These are phyloP conservation scores for Chaitophorus viminalis DNA, from an alignment of 2,888 invertebrate species.

Conservation along the genomic window DNA sequence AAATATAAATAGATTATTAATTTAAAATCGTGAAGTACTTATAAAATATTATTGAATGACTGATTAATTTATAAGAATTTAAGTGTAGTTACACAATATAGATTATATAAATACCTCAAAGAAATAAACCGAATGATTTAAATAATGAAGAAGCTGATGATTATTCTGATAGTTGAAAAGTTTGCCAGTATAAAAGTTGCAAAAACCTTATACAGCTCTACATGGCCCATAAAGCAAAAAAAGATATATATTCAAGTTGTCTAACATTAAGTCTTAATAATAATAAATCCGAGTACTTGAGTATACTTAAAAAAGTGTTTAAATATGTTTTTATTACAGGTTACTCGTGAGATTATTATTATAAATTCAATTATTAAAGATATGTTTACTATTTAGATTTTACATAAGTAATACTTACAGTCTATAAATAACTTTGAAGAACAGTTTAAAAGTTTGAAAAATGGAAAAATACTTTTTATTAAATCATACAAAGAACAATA, in stretches of 20 bases:
- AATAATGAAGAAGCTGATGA: no score
- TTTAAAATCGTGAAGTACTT: neutral
- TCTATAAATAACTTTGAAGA: constrained; percentile 31
- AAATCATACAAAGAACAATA: neutral
- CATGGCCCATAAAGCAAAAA: no score
- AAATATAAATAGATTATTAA: neutral
- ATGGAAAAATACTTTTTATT: neutral
- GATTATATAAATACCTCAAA: no score
- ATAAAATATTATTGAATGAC: neutral
- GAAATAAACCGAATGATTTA: no score
- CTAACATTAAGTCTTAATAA: neutral
- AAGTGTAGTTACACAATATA: neutral
- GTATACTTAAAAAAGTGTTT: constrained; percentile 32
- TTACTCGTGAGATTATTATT: constrained; percentile 21
- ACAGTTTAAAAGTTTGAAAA: constrained; percentile 14
- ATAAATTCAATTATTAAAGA: neutral
- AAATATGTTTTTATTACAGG: constrained; percentile 27
- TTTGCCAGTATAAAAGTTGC: no score
- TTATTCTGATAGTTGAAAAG: no score
- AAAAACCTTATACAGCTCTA: no score
- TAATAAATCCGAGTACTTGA: neutral
- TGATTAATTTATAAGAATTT: neutral
- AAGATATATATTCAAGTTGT: neutral
- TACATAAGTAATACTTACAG: constrained; percentile 27
- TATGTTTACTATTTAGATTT: constrained; percentile 45